Percentiles rank a stretch among this genome's conserved stretches.
phyloP scores from a whole-genome alignment of 2,888 invertebrate species.

The Eupithecia inturbata region DNA sequence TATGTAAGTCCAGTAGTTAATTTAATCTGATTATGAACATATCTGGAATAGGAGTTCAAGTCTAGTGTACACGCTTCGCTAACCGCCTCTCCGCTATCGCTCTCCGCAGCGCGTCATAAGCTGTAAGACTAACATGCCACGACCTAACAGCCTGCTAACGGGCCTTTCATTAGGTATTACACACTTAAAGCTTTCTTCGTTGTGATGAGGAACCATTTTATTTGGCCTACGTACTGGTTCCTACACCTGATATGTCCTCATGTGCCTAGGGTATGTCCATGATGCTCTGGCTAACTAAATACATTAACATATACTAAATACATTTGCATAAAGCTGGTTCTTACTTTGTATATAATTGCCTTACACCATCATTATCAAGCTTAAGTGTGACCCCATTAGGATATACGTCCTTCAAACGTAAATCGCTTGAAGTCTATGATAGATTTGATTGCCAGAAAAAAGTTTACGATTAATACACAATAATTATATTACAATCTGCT shows the following conservation, averaged over 20 bases:
- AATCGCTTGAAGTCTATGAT: too few relatives aligned
- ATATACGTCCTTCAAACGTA: too few relatives aligned
- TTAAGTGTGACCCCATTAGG: background rate
- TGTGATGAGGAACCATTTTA: background rate
- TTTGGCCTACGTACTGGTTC: background rate
- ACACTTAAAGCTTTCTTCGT: background rate
- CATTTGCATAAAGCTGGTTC: background rate
- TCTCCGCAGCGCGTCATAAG: slow-evolving; percentile 24
- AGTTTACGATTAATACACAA: background rate
- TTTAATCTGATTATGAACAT: background rate
- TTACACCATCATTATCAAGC: background rate
- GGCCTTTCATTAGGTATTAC: background rate
- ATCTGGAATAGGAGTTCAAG: background rate
- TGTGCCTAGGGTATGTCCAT: background rate
- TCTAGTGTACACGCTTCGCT: slow-evolving; percentile 12
- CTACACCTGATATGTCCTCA: background rate
- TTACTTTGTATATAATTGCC: too few relatives aligned
- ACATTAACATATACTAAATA: background rate
- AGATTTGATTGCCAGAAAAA: background rate
- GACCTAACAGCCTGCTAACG: background rate
- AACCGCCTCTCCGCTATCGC: slow-evolving; percentile 21
- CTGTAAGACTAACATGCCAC: slow-evolving; percentile 19
- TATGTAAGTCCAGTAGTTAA: background rate
- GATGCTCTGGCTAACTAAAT: background rate
- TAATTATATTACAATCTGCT: background rate